Base-by-base conservation (phyloP, 1,140 invertebrate species). In the Bursaphelenchus mucronatus region DNA sequence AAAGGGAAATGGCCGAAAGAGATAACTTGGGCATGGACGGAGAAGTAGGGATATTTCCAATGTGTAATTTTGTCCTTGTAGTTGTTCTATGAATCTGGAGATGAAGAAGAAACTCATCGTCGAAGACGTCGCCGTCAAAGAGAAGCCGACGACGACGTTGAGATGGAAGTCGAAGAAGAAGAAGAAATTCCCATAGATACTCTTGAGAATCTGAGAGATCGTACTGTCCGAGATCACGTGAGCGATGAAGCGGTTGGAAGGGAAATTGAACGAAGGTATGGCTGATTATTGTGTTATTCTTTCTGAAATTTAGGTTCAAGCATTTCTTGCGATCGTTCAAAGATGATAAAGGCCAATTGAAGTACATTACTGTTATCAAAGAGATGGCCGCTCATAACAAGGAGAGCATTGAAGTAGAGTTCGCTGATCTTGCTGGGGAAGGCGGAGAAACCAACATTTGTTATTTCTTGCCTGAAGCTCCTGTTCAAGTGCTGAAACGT, bases 391-490 rank as follows among this genome's bases (percentile, higher is more conserved):
- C 78, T 83, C 86, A 83, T 43, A 88, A 89, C 74, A 84, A 83
- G 57, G 84, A 90, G 5, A 94, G 91, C 71, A 90, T 99, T 81
- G 88, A 91, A 55, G 90, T 99, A 0, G 91, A 95, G 78, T 99
- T 95, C 83, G 88, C 90, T 61, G 86, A 89, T 71, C 83, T 99
- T 61, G 93, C 92, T 0, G 86, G 88, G 44, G 88, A 90, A 74
- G 55, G 50, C n/a, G 77, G 79, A 7, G 91, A 95, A 80, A 90
- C 94, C 81, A 89, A 93, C 1, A 83, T 99, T 43, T 94, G 93
- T 0, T 97, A 91, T 82, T 98, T 98, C 79, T 80, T 99, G 47
- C 94, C 94, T 5, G 94, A 98, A 84, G 94, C 94, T 0, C 96
- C 96, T 0, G 87, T 89, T 49, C 91, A 97, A 86, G 94, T 81